Conservation (phyloP, 2,797 vertebrate species). For the Pseudochromis fuscus region DNA sequence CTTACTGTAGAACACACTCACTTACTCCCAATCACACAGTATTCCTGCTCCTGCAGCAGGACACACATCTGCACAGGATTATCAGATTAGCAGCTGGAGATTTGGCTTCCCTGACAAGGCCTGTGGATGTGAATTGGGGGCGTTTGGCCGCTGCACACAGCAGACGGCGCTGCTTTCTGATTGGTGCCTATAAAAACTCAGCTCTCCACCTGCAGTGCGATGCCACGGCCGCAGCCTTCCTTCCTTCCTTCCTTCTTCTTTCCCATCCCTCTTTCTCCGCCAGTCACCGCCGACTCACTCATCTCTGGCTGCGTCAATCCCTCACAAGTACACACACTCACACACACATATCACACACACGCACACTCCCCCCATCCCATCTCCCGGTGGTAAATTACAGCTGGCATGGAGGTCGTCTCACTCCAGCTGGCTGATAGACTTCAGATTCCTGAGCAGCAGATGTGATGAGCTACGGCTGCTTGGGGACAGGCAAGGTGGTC, state of each 20-base stretch:
- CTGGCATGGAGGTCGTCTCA: slow-evolving; percentile 72
- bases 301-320: slow-evolving; percentile 35
- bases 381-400: slow-evolving; percentile 69
- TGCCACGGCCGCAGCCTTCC: background rate
- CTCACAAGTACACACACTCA: slow-evolving; percentile 29
- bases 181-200: slow-evolving; percentile 28
- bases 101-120: slow-evolving; percentile 66
- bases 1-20: slow-evolving; percentile 55
- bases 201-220: slow-evolving; percentile 31
- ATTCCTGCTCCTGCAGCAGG: slow-evolving; percentile 53
- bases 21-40: slow-evolving; percentile 33
- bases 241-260: slow-evolving; percentile 5
- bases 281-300: slow-evolving; percentile 23
- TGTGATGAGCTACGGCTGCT: slow-evolving; percentile 61
- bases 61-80: slow-evolving; percentile 84
- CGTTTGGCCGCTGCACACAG: slow-evolving; percentile 48
- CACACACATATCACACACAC: background rate
- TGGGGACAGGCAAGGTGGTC: slow-evolving; percentile 51
- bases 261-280: slow-evolving; percentile 3
- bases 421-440: slow-evolving; percentile 74
- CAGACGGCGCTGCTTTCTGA: slow-evolving; percentile 23
- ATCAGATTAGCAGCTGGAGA: slow-evolving; percentile 84
- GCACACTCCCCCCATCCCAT: slow-evolving; percentile 36
- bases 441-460: slow-evolving; percentile 73
- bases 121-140: slow-evolving; percentile 60